These are phyloP conservation scores for Petrocephalus schoutedeni DNA, from an alignment of 2,797 vertebrate species.

Conservation along the genomic window DNA sequence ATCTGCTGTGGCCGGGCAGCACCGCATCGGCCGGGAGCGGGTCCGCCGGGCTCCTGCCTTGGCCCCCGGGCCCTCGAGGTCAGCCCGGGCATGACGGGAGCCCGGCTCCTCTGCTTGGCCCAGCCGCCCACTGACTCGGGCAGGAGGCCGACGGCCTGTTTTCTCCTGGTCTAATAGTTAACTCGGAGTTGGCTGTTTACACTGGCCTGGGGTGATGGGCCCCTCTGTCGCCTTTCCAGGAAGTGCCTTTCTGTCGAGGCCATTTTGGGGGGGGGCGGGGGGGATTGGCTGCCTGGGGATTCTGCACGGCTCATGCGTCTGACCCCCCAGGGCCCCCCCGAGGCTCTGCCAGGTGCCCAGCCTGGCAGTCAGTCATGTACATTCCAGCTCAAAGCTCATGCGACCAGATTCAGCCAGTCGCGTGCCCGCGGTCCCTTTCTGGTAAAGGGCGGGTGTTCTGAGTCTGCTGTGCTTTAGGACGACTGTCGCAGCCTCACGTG, in stretches of 20 bases:
- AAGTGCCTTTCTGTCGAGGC: not conserved
- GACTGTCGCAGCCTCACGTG: not conserved
- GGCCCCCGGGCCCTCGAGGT: not conserved
- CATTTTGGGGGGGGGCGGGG: not conserved
- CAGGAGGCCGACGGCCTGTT: not conserved
- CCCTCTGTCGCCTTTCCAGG: not conserved
- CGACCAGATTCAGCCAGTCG: not conserved
- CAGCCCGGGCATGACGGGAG: not conserved
- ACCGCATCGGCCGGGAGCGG: not conserved
- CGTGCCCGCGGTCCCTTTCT: not conserved
- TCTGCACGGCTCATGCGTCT: not conserved
- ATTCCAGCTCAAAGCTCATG: not conserved
- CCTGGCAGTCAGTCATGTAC: not conserved
- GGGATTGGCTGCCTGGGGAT: not conserved
- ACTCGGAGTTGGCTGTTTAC: not conserved
- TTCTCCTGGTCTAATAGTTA: not conserved
- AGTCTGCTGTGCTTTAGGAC: not conserved
- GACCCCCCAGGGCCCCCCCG: not conserved
- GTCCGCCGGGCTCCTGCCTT: not conserved
- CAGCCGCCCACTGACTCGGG: not conserved
- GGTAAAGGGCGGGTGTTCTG: not conserved
- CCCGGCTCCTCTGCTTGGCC: not conserved
- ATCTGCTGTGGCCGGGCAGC: not conserved
- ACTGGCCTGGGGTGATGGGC: not conserved
- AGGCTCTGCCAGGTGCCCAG: not conserved